Percentiles rank a stretch among this genome's conserved stretches.
These are phyloP conservation scores for Adineta ricciae DNA, from an alignment of 2,888 invertebrate species.

Conservation along the genomic window DNA sequence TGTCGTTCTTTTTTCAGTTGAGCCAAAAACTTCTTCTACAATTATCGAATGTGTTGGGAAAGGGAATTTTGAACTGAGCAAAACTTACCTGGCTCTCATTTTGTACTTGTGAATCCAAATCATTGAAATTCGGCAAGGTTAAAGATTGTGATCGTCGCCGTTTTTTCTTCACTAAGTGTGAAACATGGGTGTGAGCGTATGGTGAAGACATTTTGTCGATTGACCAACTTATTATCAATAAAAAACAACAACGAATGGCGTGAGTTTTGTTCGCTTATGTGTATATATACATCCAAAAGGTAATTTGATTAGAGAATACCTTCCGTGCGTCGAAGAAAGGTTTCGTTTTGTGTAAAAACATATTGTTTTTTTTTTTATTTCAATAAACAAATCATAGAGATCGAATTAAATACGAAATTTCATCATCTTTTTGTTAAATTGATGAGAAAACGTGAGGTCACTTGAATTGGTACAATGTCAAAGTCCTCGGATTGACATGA, in stretches of 20 bases:
- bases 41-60: background rate
- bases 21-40: background rate
- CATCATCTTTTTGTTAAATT: too few species aligned
- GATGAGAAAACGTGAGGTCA: too few species aligned
- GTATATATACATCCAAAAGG: background rate
- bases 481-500: too few species aligned
- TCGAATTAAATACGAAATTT: too few species aligned
- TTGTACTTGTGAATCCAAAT: background rate
- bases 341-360: background rate
- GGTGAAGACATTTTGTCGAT: background rate
- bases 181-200: background rate
- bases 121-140: background rate
- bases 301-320: background rate
- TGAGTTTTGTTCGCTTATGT: background rate
- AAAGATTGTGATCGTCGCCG: background rate
- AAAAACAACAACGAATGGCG: background rate
- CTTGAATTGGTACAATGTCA: too few species aligned
- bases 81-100: background rate
- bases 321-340: background rate
- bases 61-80: too few species aligned
- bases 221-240: background rate
- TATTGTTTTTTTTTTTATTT: too few species aligned
- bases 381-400: too few species aligned
- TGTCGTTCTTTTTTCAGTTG: background rate
- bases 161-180: background rate